Evolutionary conservation across 2,113 vertebrate species (phyloP).

Genomic region (Rhabdomys dilectus): DNA sequence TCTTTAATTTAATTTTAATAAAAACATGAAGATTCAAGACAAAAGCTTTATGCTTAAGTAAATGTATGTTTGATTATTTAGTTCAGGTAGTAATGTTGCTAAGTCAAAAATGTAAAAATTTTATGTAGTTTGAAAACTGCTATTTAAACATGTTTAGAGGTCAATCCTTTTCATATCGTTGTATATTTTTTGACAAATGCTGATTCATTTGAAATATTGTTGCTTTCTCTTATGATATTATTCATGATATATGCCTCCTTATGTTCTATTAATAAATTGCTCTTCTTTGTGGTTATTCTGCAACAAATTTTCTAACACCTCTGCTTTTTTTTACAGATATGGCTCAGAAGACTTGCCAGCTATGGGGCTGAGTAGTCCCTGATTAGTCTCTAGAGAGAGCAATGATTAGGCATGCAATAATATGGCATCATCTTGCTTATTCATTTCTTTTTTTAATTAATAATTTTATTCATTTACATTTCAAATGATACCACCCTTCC

Average conservation of each 20-base stretch:
- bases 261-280: neutral
- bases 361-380: neutral
- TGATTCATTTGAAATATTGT: neutral
- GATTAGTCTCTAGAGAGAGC: neutral
- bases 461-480: too few species aligned
- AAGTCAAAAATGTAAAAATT: constrained; percentile 37
- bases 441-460: neutral
- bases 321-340: neutral
- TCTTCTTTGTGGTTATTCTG: neutral
- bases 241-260: neutral
- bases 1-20: constrained; percentile 22
- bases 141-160: neutral
- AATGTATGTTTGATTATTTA: constrained; percentile 32
- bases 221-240: constrained; percentile 3
- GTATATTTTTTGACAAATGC: neutral
- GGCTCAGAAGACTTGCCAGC: neutral
- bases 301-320: neutral
- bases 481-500: too few species aligned
- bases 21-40: neutral
- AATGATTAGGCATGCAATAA: neutral
- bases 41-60: neutral
- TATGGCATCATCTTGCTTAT: neutral
- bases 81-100: neutral
- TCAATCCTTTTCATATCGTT: neutral
- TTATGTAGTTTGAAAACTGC: neutral